phyloP scores from a whole-genome alignment of 2,888 invertebrate species.

The Poecilus cupreus region DNA sequence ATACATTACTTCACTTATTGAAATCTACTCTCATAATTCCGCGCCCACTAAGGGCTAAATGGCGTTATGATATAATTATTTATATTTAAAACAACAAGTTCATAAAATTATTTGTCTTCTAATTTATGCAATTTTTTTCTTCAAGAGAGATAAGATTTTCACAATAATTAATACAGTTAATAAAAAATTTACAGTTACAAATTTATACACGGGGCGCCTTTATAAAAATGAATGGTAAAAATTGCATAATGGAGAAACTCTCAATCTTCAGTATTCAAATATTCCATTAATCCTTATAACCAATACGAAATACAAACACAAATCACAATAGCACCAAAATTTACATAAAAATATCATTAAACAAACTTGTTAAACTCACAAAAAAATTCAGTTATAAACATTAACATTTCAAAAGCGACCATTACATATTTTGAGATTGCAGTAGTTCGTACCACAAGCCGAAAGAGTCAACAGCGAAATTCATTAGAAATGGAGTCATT shows the following conservation, averaged over 20 bases:
- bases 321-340: constrained; percentile 37
- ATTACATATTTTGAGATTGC: constrained; percentile 51
- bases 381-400: constrained; percentile 53
- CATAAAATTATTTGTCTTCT: too few species aligned
- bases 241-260: constrained; percentile 46
- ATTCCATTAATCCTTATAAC: constrained; percentile 54
- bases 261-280: constrained; percentile 50
- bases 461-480: neutral
- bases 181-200: constrained; percentile 14
- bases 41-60: too few species aligned
- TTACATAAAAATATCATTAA: constrained; percentile 59
- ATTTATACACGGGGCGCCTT: constrained; percentile 8
- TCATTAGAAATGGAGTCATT: neutral
- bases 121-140: too few species aligned
- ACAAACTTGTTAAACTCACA: constrained; percentile 53
- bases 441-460: constrained; percentile 2
- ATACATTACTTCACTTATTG: too few species aligned
- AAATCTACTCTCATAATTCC: too few species aligned
- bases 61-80: too few species aligned
- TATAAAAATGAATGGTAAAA: constrained; percentile 31
- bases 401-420: constrained; percentile 58
- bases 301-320: constrained; percentile 51
- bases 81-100: too few species aligned
- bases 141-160: neutral
- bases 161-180: constrained; percentile 39